Base-by-base conservation (phyloP, 2,113 vertebrate genomes). In the Heloderma charlesbogerti region DNA sequence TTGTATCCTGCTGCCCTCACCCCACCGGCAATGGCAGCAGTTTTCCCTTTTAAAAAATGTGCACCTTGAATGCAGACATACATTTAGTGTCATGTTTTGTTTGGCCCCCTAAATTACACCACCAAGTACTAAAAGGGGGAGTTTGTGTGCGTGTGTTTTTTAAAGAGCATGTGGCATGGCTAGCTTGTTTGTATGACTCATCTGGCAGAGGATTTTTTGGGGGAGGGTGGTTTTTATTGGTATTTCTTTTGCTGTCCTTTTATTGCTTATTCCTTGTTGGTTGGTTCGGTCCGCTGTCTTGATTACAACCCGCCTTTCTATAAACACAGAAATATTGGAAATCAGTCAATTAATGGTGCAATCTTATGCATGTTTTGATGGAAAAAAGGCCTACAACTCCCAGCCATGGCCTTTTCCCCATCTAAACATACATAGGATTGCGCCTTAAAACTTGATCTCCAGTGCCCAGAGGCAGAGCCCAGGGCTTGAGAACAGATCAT, bases 401-500 rank as follows among this genome's bases (percentile, higher is more conserved):
- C n/a, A n/a, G n/a, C n/a, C n/a, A n/a, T n/a, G n/a, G n/a, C n/a
- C n/a, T n/a, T n/a, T n/a, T n/a, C n/a, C n/a, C n/a, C n/a, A n/a
- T n/a, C 48, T 51, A 51, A 51, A 51, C 48, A 51, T 51, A 51
- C 48, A 51, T 51, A 8, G 48, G 48, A 51, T 51, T 51, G 48
- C 48, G 48, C 48, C 48, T 51, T 51, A 63, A 63, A 63, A 20
- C 60, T 1, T 3, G 60, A 63, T 63, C 48, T 45, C 43, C 40
- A 3, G 6, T 86, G 2, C 45, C 45, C n/a, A 7, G 3, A 22
- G 29, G 51, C 5, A 84, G 40, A 25, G 20, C 3, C n/a, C 57
- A 40, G n/a, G 54, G 51, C n/a, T 60, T 25, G 34, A n/a, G 20
- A 25, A 37, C n/a, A 0, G 51, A 0, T 0, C 6, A 0, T 6